Percentiles rank a stretch among this genome's conserved stretches.
Conservation (phyloP, 2,113 vertebrate species). For the Pseudonaja textilis region DNA sequence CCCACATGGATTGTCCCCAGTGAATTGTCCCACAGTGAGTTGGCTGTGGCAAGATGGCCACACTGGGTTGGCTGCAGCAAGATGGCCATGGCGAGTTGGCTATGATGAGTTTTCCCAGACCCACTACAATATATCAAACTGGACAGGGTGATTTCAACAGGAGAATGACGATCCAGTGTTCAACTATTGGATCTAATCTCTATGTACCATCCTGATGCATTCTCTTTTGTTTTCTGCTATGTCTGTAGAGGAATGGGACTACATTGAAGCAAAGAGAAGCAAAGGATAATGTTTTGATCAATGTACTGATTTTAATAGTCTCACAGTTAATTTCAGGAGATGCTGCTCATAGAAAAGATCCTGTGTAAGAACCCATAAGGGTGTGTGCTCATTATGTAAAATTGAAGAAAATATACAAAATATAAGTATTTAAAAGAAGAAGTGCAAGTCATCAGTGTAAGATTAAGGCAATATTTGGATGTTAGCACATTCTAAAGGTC, state of each 20-base stretch:
- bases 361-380: neutral
- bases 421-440: neutral
- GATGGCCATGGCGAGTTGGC: too few species aligned
- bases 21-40: too few species aligned
- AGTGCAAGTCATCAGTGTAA: neutral
- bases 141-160: neutral
- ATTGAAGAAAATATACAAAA: neutral
- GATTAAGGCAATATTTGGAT: neutral
- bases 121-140: neutral
- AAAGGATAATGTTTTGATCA: neutral
- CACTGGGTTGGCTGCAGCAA: rapidly evolving
- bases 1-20: too few species aligned
- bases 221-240: neutral
- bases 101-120: too few species aligned
- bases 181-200: neutral
- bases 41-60: too few species aligned
- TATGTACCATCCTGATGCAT: neutral
- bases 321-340: neutral
- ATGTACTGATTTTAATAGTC: neutral
- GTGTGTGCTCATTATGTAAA: neutral
- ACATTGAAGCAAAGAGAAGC: neutral
- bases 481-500: neutral
- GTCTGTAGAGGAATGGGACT: neutral
- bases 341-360: neutral
- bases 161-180: neutral